Conservation (phyloP, 2,113 vertebrate species). For the Willisornis vidua region DNA sequence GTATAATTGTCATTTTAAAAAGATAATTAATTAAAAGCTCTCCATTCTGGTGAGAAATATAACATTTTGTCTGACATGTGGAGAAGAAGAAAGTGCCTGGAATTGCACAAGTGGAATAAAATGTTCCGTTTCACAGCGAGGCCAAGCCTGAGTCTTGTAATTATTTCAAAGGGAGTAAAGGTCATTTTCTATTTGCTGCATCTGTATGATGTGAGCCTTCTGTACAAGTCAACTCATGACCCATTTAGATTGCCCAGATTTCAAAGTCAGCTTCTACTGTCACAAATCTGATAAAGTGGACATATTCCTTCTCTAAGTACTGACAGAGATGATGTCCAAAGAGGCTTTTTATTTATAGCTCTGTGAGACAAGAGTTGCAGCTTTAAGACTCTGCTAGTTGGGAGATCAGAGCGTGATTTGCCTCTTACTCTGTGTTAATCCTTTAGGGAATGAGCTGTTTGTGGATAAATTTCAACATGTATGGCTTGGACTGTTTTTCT, state of each 20-base stretch:
- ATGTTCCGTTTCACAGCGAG: slow-evolving; percentile 65
- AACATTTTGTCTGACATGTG: slow-evolving; percentile 58
- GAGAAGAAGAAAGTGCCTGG: slow-evolving; percentile 58
- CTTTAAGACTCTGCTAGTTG: neutral
- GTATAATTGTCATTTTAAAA: slow-evolving; percentile 47
- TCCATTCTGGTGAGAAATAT: slow-evolving; percentile 25
- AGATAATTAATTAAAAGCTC: slow-evolving; percentile 71
- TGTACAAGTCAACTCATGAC: slow-evolving; percentile 2
- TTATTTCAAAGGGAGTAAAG: slow-evolving; percentile 74
- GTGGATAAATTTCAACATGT: neutral
- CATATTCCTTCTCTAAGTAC: neutral
- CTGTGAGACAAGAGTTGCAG: neutral
- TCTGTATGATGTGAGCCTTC: slow-evolving; percentile 4
- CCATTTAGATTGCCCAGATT: slow-evolving; percentile 46
- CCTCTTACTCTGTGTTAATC: neutral
- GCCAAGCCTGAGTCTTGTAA: slow-evolving; percentile 54
- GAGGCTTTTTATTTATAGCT: slow-evolving; percentile 20
- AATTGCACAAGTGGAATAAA: slow-evolving; percentile 66
- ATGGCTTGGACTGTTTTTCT: neutral
- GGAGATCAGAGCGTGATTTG: neutral
- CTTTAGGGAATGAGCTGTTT: neutral
- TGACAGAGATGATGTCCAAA: neutral
- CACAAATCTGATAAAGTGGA: slow-evolving; percentile 21
- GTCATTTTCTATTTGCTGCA: slow-evolving; percentile 65
- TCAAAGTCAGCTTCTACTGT: neutral